A percentile compares a stretch with the other conserved stretches of the same genome.
Conservation (phyloP, 2,113 vertebrate genomes). For the Engystomops pustulosus region DNA sequence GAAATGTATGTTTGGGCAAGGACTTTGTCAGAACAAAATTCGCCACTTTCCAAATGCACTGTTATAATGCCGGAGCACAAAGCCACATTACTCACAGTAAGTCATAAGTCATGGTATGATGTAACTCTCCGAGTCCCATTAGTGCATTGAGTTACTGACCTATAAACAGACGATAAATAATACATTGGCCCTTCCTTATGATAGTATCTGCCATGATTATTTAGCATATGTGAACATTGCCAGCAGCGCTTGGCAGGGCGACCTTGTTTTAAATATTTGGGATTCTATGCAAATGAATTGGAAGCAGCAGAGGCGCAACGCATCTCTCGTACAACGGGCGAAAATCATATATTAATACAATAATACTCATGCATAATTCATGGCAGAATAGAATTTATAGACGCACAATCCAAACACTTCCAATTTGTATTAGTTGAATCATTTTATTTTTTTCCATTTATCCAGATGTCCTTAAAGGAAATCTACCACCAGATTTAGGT, state of each 20-base stretch:
- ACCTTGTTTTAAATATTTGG: conserved; percentile 24
- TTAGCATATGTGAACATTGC: conserved; percentile 31
- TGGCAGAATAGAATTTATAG: background rate
- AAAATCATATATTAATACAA: conserved; percentile 15
- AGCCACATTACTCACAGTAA: background rate
- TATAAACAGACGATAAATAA: conserved; percentile 27
- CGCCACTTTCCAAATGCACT: background rate
- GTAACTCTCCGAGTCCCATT: conserved; percentile 8
- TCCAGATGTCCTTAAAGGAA: too few species aligned
- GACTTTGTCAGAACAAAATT: background rate
- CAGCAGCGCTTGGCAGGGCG: conserved; percentile 39
- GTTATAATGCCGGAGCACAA: background rate
- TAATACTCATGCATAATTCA: conserved; percentile 27
- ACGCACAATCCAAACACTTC: background rate
- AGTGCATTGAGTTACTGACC: conserved; percentile 30
- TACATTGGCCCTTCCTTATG: conserved; percentile 10
- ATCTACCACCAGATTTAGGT: too few species aligned
- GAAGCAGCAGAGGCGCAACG: background rate
- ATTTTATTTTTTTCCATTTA: background rate
- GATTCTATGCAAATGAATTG: conserved; percentile 35
- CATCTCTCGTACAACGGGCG: background rate
- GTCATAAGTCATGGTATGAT: conserved; percentile 4
- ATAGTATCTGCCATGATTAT: conserved; percentile 14
- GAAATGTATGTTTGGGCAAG: background rate
- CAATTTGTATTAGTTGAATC: too few species aligned